Percentiles rank a stretch among this genome's conserved stretches.
These are phyloP conservation scores for Congeria kusceri DNA, from an alignment of 2,888 invertebrate genomes.

Conservation along the genomic window DNA sequence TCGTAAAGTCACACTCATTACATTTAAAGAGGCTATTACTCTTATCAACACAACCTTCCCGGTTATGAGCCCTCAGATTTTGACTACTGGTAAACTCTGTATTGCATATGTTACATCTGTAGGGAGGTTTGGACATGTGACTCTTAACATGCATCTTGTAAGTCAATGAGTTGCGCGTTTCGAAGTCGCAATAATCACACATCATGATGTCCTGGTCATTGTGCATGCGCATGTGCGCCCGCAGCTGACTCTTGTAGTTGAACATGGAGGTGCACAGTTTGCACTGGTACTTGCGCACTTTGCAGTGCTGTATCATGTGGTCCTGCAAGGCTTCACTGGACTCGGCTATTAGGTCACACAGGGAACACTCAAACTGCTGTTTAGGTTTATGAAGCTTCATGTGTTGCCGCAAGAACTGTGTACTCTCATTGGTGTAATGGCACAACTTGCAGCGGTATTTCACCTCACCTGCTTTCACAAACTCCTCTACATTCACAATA, in stretches of 20 bases:
- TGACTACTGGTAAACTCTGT: constrained; percentile 64
- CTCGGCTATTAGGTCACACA: constrained; percentile 81
- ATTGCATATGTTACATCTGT: constrained; percentile 70
- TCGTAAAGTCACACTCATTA: constrained; percentile 75
- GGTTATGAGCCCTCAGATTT: constrained; percentile 65
- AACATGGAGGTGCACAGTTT: constrained; percentile 81
- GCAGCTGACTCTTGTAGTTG: constrained; percentile 83
- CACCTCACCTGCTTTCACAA: constrained; percentile 67
- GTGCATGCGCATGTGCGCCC: constrained; percentile 84
- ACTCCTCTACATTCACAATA: constrained; percentile 79
- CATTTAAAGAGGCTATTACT: constrained; percentile 63
- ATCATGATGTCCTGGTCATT: constrained; percentile 77
- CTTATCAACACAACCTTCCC: constrained; percentile 61
- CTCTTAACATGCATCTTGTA: constrained; percentile 67
- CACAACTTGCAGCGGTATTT: constrained; percentile 82
- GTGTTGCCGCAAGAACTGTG: constrained; percentile 78
- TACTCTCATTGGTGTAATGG: constrained; percentile 80
- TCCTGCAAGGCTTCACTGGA: constrained; percentile 81
- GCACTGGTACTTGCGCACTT: constrained; percentile 82
- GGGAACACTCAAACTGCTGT: constrained; percentile 83
- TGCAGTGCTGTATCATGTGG: constrained; percentile 84
- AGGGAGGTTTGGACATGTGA: constrained; percentile 68
- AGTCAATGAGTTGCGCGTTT: constrained; percentile 73
- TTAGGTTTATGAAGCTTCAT: constrained; percentile 82
- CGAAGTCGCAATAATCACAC: constrained; percentile 81